A percentile compares a stretch with the other conserved stretches of the same genome.
These are phyloP conservation scores for Onychomys torridus DNA, from an alignment of 2,797 vertebrate species.

Conservation along the genomic window DNA sequence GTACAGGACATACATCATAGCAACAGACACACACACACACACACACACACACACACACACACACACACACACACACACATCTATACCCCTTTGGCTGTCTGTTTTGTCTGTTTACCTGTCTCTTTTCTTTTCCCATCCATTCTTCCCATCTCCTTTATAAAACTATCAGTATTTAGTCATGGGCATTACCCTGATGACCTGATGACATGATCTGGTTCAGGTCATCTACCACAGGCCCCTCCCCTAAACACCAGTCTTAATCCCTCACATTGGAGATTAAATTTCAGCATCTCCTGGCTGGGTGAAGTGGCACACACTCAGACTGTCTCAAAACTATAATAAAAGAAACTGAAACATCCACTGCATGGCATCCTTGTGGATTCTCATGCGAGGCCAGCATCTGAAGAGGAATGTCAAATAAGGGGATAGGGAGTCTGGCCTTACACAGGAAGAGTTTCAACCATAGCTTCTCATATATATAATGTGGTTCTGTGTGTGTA, in stretches of 20 bases:
- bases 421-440: rapidly evolving
- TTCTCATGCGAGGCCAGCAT: background rate
- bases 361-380: too few relatives aligned
- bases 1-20: background rate
- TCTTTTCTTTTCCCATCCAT: background rate
- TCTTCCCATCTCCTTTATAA: background rate
- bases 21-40: too few relatives aligned
- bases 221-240: too few relatives aligned
- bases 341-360: background rate
- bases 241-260: background rate
- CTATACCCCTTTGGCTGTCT: background rate
- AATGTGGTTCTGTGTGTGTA: background rate
- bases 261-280: background rate
- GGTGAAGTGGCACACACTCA: background rate
- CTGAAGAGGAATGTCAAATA: background rate
- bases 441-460: background rate
- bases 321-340: background rate
- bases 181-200: background rate
- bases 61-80: background rate
- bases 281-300: background rate
- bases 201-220: background rate
- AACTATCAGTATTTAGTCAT: background rate
- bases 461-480: background rate
- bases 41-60: background rate
- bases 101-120: background rate